Evolutionary conservation across 2,888 invertebrate genomes (phyloP).

Genomic region (Microplitis manilae): DNA sequence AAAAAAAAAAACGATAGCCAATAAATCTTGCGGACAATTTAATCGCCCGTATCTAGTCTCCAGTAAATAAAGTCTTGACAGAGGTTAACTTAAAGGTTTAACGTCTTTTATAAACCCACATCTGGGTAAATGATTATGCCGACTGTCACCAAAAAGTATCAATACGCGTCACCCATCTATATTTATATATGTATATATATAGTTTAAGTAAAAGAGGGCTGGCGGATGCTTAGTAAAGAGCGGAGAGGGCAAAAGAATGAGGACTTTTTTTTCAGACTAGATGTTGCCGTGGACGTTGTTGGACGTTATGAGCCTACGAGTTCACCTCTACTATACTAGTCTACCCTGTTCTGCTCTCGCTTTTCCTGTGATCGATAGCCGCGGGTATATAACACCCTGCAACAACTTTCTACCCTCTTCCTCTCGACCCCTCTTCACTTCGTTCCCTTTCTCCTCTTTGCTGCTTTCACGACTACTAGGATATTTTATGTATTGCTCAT

Average conservation of each 20-base stretch:
- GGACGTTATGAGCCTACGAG: background rate
- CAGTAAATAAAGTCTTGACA: background rate
- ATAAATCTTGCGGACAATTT: background rate
- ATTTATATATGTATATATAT: too few relatives aligned
- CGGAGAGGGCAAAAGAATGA: slow-evolving; percentile 12
- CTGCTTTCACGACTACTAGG: background rate
- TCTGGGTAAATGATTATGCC: slow-evolving; percentile 32
- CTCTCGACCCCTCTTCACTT: background rate
- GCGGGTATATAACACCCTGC: slow-evolving; percentile 35
- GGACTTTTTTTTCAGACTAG: background rate
- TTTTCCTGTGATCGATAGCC: slow-evolving; percentile 42
- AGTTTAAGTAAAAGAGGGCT: slow-evolving; percentile 34
- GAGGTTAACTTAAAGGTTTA: background rate
- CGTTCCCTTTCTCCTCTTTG: background rate
- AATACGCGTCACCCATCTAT: slow-evolving; percentile 1
- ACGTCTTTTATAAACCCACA: background rate
- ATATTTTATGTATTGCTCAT: background rate
- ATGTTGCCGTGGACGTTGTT: background rate
- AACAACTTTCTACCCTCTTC: slow-evolving; percentile 11
- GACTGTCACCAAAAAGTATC: slow-evolving; percentile 27
- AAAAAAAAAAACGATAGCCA: background rate
- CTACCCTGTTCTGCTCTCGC: slow-evolving; percentile 28
- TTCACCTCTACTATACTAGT: slow-evolving; percentile 16
- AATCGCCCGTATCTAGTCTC: background rate
- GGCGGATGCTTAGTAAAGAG: background rate